A percentile compares a stretch with the other conserved stretches of the same genome.
phyloP scores from a whole-genome alignment of 1,140 invertebrate genomes.

The Melanaphis sacchari region DNA sequence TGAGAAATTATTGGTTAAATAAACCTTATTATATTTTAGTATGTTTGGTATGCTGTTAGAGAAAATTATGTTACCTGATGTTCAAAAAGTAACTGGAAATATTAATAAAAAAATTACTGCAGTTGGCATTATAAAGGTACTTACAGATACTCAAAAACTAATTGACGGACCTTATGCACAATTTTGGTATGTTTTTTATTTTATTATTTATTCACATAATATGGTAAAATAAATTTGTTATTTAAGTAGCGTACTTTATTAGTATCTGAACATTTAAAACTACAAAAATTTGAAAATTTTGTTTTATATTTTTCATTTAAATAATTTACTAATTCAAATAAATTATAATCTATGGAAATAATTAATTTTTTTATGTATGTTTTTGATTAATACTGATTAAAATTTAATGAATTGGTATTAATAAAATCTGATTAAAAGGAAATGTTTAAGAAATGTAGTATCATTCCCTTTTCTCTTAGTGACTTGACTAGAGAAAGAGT shows the following conservation, averaged over 20 bases:
- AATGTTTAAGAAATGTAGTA: too few relatives aligned
- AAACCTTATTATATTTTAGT: conserved; percentile 57
- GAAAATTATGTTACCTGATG: conserved; percentile 82
- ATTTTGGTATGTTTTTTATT: conserved; percentile 68
- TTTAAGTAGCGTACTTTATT: too few relatives aligned
- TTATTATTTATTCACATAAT: neutral
- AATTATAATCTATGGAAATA: too few relatives aligned
- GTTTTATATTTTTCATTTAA: neutral
- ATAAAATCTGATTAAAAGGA: too few relatives aligned
- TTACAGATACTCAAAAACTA: conserved; percentile 78
- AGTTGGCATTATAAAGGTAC: conserved; percentile 84
- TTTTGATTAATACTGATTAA: too few relatives aligned
- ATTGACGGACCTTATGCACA: conserved; percentile 72
- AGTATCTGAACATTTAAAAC: too few relatives aligned
- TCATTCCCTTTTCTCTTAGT: too few relatives aligned
- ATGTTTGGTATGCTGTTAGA: conserved; percentile 96
- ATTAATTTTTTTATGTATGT: too few relatives aligned
- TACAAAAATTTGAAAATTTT: too few relatives aligned
- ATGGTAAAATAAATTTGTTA: neutral
- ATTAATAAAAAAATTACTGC: conserved; percentile 88
- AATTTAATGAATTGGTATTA: too few relatives aligned
- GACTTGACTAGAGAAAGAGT: too few relatives aligned
- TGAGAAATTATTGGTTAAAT: neutral
- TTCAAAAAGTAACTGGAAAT: conserved; percentile 83
- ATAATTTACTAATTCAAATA: neutral